Evolutionary conservation across 2,113 vertebrate genomes (phyloP), one percentile per base, ranked within the genome.

Genomic region (Otolemur garnettii): DNA sequence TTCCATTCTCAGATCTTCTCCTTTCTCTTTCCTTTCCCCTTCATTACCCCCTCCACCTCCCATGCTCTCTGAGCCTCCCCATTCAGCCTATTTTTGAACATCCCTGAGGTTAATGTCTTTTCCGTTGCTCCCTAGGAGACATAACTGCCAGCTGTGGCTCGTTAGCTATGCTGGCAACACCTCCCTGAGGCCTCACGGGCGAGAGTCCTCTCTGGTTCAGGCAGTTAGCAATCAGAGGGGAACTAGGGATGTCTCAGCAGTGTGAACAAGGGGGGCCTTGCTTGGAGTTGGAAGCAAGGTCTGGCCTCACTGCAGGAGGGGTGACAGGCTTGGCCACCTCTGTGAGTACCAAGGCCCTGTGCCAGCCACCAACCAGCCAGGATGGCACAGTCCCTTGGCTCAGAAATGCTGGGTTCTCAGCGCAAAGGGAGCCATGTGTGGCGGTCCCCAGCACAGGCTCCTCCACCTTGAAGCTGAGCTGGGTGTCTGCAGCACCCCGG

Each of bases 41-140:
- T 42, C n/a, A 14, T 22, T 38, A 50, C 18, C 28, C 19, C 9
- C 21, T 13, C 71, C 53, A 11, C 21, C 7, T 50, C 22, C 7
- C 55, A 21, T 26, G 3, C 33, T 30, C 75, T n/a, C 86, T 0
- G 19, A 79, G 72, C 69, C 80, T 59, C 74, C 30, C 72, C 45
- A 38, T 72, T 82, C 60, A 33, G 68, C 60, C 92, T 96, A 75
- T 97, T 94, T 96, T 71, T 74, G 88, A 53, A 35, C 74, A 59
- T 55, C 97, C 71, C 94, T 11, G 10, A 87, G 96, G 95, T 80
- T 15, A 24, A 42, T 4, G 35, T 28, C 78, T 85, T 89, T 75
- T 80, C 85, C 5, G 4, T 10, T 21, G 13, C 71, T 90, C 87
- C 92, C 83, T 30, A 14, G 45, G 79, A 0, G 53, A 71, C 12